These are phyloP conservation scores for Syngnathus scovelli DNA, from an alignment of 2,113 vertebrate genomes.

Conservation along the genomic window DNA sequence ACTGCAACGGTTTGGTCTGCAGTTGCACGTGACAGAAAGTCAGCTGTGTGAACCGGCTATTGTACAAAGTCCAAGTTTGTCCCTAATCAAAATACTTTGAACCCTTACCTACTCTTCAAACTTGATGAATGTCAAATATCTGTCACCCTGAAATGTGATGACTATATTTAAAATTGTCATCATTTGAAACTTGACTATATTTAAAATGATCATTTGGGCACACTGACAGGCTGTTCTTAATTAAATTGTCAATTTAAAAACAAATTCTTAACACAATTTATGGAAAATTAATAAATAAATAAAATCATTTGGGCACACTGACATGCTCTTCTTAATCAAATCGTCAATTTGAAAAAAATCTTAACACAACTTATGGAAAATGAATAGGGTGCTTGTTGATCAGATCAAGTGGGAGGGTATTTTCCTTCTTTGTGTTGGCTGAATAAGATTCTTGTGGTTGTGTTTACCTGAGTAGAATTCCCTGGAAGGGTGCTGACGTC, in stretches of 20 bases:
- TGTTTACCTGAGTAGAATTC: background rate
- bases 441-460: background rate
- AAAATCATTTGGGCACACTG: too few species aligned
- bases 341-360: too few species aligned
- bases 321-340: too few species aligned
- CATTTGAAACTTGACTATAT: too few species aligned
- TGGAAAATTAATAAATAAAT: too few species aligned
- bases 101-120: background rate
- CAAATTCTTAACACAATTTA: too few species aligned
- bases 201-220: too few species aligned
- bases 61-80: background rate
- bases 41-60: background rate
- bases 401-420: background rate
- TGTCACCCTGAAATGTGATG: too few species aligned
- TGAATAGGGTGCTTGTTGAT: background rate
- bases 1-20: background rate
- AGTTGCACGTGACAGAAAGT: background rate
- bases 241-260: too few species aligned
- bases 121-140: background rate
- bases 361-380: too few species aligned
- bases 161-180: too few species aligned
- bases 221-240: too few species aligned
- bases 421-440: background rate
- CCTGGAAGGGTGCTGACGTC: background rate
- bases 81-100: background rate